Evolutionary conservation across 1,140 invertebrate species (phyloP), one percentile per base, ranked within the genome.

Genomic region (Ooceraea biroi): DNA sequence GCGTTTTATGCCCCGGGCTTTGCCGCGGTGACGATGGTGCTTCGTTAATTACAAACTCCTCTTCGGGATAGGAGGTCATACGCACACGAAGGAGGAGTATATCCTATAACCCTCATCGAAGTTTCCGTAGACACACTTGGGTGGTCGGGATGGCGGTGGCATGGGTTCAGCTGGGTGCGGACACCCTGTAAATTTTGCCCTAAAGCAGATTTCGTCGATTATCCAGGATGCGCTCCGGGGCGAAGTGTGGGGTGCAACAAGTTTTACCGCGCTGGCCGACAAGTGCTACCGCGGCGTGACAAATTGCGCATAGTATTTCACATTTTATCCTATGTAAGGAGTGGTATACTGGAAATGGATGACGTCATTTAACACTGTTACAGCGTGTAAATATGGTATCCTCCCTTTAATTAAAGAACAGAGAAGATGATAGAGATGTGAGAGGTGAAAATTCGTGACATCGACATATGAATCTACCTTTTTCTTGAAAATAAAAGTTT

Each of bases 31-130:
- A 58, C 50, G 19, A 69, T 69, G 76, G 57, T 55, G 72, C 83
- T 78, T 68, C 83, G 74, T 82, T 84, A 84, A 77, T 84, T 80
- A 71, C 83, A 71, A 74, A 77, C 60, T 50, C 5, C 44, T 48
- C 61, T 77, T 27, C 44, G n/a, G 58, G 58, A 50, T 63, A 76
- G 73, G 44, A 76, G 60, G 46, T 77, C 60, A 77, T 44, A 76
- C 73, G 73, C 73, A 77, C 60, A 65, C 61, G 27, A 0, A 25
- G 25, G 25, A 76, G 30, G 73, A 65, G 60, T 12, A 63, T 76
- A 65, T 76, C 12, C 58, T 50, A 8, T 66, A 27, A 44, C 60
- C 30, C 27, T 17, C 25, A 36, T 65, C 27, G n/a, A 77, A 77
- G 73, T 77, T 77, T 66, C 60, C 46, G 50, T 63, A 25, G 27